These are phyloP conservation scores for Eremobia ochroleuca DNA, from an alignment of 2,888 invertebrate species.

Conservation along the genomic window DNA sequence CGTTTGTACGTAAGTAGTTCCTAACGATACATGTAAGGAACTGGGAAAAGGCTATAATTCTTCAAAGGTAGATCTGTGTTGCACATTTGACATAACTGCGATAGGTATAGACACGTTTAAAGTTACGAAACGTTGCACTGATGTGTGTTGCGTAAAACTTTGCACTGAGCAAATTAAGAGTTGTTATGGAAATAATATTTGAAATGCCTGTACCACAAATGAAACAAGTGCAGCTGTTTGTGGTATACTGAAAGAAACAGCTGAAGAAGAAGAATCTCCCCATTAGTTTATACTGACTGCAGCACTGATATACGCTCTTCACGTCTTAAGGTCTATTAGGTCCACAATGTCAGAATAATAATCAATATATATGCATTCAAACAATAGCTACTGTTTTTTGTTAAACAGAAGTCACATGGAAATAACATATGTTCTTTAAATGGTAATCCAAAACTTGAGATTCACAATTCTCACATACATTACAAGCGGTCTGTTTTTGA, in stretches of 20 bases:
- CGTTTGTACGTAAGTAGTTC: not conserved
- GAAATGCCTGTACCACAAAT: not conserved
- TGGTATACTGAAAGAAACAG: not conserved
- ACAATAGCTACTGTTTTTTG: constrained; percentile 74
- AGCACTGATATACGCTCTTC: constrained; percentile 27
- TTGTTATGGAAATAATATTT: not conserved
- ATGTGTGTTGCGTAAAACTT: not conserved
- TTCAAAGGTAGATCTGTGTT: not conserved
- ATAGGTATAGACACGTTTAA: not conserved
- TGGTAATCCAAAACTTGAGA: constrained; percentile 75
- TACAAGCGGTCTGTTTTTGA: constrained; percentile 76
- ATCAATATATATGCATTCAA: constrained; percentile 72
- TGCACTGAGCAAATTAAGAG: not conserved
- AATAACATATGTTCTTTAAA: constrained; percentile 76
- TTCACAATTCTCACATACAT: constrained; percentile 80
- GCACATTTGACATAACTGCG: no score
- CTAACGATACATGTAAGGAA: not conserved
- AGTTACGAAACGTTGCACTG: not conserved
- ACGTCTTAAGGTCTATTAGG: constrained; percentile 43
- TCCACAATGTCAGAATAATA: constrained; percentile 64
- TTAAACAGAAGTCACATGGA: constrained; percentile 78
- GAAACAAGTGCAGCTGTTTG: constrained; percentile 9
- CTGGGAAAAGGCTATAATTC: not conserved
- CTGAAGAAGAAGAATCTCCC: constrained; percentile 19
- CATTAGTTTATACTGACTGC: constrained; percentile 27